Evolutionary conservation across 2,797 vertebrate species (phyloP), one percentile per base, ranked within the genome.

Genomic region (Notolabrus celidotus): DNA sequence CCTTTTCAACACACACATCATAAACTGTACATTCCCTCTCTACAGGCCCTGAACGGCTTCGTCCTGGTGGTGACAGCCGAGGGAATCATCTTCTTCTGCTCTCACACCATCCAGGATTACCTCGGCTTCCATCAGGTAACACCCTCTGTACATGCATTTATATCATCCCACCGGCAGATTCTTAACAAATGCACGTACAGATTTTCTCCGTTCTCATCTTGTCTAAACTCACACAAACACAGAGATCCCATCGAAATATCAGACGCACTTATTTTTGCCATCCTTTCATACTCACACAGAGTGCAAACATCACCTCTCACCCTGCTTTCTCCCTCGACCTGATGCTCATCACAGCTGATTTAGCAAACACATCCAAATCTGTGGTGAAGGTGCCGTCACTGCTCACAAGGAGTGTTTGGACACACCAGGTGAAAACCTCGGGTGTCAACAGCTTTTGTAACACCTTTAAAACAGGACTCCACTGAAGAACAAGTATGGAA

Each of bases 121-220:
- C 92, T 96, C 5, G 95, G 95, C 70, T 96, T 96, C 85, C 94
- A 95, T 77, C 95, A 96, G 92, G 95, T 96, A 49, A 27, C 43
- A 20, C 6, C 12, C 16, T 4, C 34, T 3, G 25, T 16, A 22
- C 22, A 23, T 29, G 8, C n/a, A n/a, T n/a, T 41, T 19, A 42
- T 46, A 16, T 12, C 29, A 27, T 5, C 41, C 27, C 9, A 5
- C 12, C 23, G 34, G 10, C 38, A 54, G 55, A 50, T 50, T 6
- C 14, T 47, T 59, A 63, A 33, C 60, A 66, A 53, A 61, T 0
- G 11, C 75, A 74, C 66, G 82, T 65, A 60, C 55, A 51, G 67
- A 77, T n/a, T n/a, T n/a, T n/a, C n/a, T n/a, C n/a, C n/a, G n/a
- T n/a, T n/a, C n/a, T n/a, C n/a, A n/a, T n/a, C n/a, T n/a, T n/a